Evolutionary conservation across 2,797 vertebrate genomes (phyloP), one percentile per base, ranked within the genome.

Genomic region (Lutjanus argentimaculatus): DNA sequence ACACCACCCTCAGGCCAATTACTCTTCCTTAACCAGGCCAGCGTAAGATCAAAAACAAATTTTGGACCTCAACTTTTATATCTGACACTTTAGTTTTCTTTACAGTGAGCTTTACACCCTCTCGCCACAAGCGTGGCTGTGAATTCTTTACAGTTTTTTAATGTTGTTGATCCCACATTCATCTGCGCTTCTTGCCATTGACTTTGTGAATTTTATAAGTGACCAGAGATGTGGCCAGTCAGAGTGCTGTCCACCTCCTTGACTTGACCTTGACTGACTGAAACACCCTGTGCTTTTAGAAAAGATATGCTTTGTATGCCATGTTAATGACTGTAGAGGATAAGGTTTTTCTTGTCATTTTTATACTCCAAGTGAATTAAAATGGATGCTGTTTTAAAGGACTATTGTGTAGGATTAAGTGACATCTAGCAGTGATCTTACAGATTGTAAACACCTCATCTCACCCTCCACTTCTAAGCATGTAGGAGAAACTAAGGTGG

Each of bases 241-340:
- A 25, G 14, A 71, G 56, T 17, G 8, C 43, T 36, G 15, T 51
- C 43, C 51, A 30, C 17, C 74, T 45, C 55, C 14, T n/a, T 48
- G 45, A 52, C 59, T 48, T 74, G 52, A 72, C 63, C 22, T 46
- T 80, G 63, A 63, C 56, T 56, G 45, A 67, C 53, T 36, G 30
- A 36, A 36, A 71, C 36, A 58, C 62, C 45, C 19, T 45, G 19
- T 46, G 4, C 5, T 51, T 17, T 67, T 56, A 25, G 45, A 21
- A 68, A 53, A 76, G 16, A 59, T 55, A 52, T 61, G 19, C 65
- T 55, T 51, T 59, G 3, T 14, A 19, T 67, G 42, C 30, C 10
- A 48, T 75, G 76, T 72, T 55, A 52, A 72, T 67, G 14, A 79
- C 72, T 17, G 36, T 3, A 19, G 6, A 71, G 49, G 56, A 65